Evolutionary conservation across 2,797 vertebrate species (phyloP), one percentile per base, ranked within the genome.

Genomic region (Capromys pilorides): DNA sequence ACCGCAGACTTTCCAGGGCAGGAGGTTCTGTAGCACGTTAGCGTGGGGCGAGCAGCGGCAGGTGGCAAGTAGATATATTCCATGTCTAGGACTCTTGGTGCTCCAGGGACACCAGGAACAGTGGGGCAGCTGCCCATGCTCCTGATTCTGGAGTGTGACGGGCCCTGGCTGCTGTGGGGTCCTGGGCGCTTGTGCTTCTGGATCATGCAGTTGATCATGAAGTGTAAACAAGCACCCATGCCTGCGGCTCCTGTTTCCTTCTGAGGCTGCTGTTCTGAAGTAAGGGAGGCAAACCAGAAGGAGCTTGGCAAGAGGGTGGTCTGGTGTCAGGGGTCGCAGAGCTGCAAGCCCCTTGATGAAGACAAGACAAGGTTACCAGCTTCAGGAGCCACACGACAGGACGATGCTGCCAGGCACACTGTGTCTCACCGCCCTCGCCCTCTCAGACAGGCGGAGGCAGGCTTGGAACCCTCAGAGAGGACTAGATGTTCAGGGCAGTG

Each of bases 21-120:
- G 36, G 22, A 6, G 36, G n/a, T 80, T 79, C 67, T 41, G 22
- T 3, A 5, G 33, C 36, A 7, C 2, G 0, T 0, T 2, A 19
- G 49, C 33, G 7, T 1, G 4, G 61, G 36, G 22, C 26, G 1
- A 6, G 22, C 10, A 6, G 5, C 11, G 39, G 31, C 2, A 13
- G n/a, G 9, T 16, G 51, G 39, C 18, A 28, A 51, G 39, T 39
- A 77, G 10, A 39, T 26, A 39, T 26, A 54, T 28, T 49, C 71
- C 39, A 2, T 26, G 59, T 10, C 10, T 49, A 18, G 22, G 22
- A 39, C 22, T 2, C 11, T 28, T 3, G 71, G 31, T 5, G 77
- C 39, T 33, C 9, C 7, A 8, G 61, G 66, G 64, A 22, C 33
- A 41, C 12, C 45, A 1, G 11, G 0, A 62, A 51, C 57, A 75